Base-by-base conservation (phyloP, 2,888 invertebrate species). In the Ctenicera cuprea region DNA sequence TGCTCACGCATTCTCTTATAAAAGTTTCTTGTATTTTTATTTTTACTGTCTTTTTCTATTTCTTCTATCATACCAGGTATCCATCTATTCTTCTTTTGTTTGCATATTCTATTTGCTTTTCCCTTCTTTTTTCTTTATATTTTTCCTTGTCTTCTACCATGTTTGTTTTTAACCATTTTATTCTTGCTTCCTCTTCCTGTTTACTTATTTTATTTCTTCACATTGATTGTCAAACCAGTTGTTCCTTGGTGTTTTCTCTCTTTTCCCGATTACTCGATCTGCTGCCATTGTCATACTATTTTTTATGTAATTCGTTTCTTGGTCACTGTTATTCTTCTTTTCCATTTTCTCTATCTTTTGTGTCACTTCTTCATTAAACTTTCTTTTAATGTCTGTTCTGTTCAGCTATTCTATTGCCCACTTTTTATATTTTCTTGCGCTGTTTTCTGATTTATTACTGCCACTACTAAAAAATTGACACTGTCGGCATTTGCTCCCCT, bases 1-100 rank as follows among this genome's bases (percentile, higher is more conserved):
- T 63, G 26, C 45, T 16, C n/a, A n/a, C n/a, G n/a, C n/a, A n/a
- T 63, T 45, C 18, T 43, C 3, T 45, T 45, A 43, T 63, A 63
- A 45, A 9, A 48, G 45, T 69, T 59, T 69, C 38, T 30, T 61
- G 45, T n/a, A n/a, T n/a, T n/a, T n/a, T 61, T 61, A 61, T 61
- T 61, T 61, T 61, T 69, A 61, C 26, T 33, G n/a, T 59, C 59
- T 41, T 59, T 68, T 43, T 68, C 68, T n/a, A 68, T 68, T 41
- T 22, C 5, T 5, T 68, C 59, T 45, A 61, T 61, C 45, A 26
- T 14, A 45, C 50, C 12, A 2, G 30, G 12, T 18, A 65, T 20
- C 48, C 37, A 65, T n/a, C 50, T 30, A 4, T 22, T 63, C 30
- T 63, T 22, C 45, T 63, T 45, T n/a, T n/a, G n/a, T n/a, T n/a